Conservation (phyloP, 1,140 invertebrate species). For the Camponotus pennsylvanicus region DNA sequence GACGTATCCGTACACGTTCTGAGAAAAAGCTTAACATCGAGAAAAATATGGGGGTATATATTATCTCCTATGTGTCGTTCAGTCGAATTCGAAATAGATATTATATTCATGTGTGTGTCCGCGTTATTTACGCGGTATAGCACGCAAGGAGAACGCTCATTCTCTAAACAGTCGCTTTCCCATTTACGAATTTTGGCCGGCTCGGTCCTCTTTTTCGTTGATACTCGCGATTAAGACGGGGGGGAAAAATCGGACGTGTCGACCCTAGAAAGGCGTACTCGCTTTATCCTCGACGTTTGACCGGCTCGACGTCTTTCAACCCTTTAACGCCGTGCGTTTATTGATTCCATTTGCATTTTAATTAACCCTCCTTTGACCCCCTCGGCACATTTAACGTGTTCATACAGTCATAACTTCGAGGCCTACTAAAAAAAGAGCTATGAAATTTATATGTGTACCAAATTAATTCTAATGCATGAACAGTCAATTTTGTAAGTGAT, state of each 20-base stretch:
- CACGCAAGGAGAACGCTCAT: slow-evolving; percentile 78
- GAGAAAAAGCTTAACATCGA: slow-evolving; percentile 85
- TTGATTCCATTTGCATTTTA: slow-evolving; percentile 47
- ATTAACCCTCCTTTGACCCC: slow-evolving; percentile 24
- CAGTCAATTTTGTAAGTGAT: not conserved
- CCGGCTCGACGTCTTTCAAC: slow-evolving; percentile 36
- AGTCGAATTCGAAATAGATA: slow-evolving; percentile 83
- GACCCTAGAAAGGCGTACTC: slow-evolving; percentile 32
- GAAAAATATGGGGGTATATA: slow-evolving; percentile 84
- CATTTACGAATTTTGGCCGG: slow-evolving; percentile 71
- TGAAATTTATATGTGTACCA: slow-evolving; percentile 9
- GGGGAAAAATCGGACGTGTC: slow-evolving; percentile 7
- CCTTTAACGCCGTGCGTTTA: slow-evolving; percentile 38
- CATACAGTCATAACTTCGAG: slow-evolving; percentile 25
- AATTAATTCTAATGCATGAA: not conserved
- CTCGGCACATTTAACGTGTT: slow-evolving; percentile 4
- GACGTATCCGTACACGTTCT: slow-evolving; percentile 67
- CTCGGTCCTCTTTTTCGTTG: slow-evolving; percentile 66
- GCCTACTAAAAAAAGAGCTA: slow-evolving; percentile 25
- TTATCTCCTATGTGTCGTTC: slow-evolving; percentile 79
- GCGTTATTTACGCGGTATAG: slow-evolving; percentile 49
- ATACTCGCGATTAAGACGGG: slow-evolving; percentile 28
- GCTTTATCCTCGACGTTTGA: slow-evolving; percentile 8
- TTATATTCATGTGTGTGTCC: slow-evolving; percentile 73
- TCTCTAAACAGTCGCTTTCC: slow-evolving; percentile 77